Evolutionary conservation across 1,140 invertebrate species (phyloP).

Genomic region (Nasonia vitripennis): DNA sequence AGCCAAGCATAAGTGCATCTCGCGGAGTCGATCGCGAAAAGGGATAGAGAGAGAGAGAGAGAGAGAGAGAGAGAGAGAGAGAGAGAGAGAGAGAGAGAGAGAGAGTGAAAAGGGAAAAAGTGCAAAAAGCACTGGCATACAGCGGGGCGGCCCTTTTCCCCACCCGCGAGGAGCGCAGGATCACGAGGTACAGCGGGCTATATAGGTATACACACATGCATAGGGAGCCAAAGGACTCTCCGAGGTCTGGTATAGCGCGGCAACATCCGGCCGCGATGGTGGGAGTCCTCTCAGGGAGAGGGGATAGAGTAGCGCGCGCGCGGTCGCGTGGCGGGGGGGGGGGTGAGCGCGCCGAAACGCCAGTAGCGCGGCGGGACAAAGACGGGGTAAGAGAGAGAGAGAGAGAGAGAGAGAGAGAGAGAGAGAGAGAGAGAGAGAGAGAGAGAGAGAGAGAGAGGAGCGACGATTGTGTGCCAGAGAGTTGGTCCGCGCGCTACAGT

Average conservation of each 20-base stretch:
- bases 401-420: no score
- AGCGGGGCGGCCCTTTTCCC: no score
- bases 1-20: neutral
- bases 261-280: neutral
- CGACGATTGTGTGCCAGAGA: constrained; percentile 62
- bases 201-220: neutral
- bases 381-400: constrained; percentile 54
- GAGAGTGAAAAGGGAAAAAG: constrained; percentile 35
- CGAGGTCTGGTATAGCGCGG: constrained; percentile 10
- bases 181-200: neutral
- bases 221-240: neutral
- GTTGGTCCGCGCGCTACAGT: constrained; percentile 72
- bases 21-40: neutral
- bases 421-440: no score
- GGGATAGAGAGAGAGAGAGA: no score
- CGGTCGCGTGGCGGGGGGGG: neutral
- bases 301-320: constrained; percentile 3
- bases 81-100: neutral
- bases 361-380: constrained; percentile 26
- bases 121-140: no score
- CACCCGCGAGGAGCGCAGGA: neutral
- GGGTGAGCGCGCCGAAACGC: neutral
- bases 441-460: constrained; percentile 58
- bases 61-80: neutral
- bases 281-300: neutral